Conservation (phyloP, 2,888 invertebrate species). For the Oscheius sp. region DNA sequence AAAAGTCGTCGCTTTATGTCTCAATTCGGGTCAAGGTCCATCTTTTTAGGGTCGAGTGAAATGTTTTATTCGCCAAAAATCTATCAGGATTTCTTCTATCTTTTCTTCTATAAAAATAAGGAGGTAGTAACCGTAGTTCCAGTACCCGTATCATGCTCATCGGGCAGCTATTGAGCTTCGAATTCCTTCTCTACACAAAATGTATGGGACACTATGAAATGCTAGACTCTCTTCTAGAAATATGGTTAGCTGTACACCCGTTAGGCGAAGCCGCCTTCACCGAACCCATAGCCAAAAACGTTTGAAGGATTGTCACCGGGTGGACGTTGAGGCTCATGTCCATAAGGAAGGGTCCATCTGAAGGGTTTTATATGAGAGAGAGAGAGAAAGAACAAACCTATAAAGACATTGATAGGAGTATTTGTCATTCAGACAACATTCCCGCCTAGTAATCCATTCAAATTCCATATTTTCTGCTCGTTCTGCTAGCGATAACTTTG, state of each 20-base stretch:
- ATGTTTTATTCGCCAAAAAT: too few relatives aligned
- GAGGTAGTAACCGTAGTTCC: slow-evolving; percentile 26
- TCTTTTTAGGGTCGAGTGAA: too few relatives aligned
- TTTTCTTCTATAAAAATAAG: neutral
- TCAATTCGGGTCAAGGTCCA: slow-evolving; percentile 22
- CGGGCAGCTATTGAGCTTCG: slow-evolving; percentile 19
- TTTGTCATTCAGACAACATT: slow-evolving; percentile 1
- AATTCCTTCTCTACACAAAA: too few relatives aligned
- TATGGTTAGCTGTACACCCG: neutral
- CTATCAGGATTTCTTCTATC: too few relatives aligned
- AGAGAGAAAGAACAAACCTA: too few relatives aligned
- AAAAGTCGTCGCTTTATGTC: neutral
- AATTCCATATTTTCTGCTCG: slow-evolving; percentile 2
- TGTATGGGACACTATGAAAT: neutral
- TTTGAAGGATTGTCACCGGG: slow-evolving; percentile 11
- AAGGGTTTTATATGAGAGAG: too few relatives aligned
- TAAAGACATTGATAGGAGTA: slow-evolving; percentile 31
- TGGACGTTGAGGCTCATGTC: slow-evolving; percentile 16
- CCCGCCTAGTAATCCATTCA: slow-evolving; percentile 17
- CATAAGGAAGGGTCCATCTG: slow-evolving; percentile 32
- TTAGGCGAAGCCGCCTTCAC: slow-evolving; percentile 29
- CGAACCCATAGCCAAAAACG: slow-evolving; percentile 20
- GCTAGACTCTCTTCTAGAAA: neutral
- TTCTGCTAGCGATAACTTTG: too few relatives aligned
- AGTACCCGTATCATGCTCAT: slow-evolving; percentile 11